These are phyloP conservation scores for Oreochromis niloticus DNA, from an alignment of 2,113 vertebrate genomes.

Conservation along the genomic window DNA sequence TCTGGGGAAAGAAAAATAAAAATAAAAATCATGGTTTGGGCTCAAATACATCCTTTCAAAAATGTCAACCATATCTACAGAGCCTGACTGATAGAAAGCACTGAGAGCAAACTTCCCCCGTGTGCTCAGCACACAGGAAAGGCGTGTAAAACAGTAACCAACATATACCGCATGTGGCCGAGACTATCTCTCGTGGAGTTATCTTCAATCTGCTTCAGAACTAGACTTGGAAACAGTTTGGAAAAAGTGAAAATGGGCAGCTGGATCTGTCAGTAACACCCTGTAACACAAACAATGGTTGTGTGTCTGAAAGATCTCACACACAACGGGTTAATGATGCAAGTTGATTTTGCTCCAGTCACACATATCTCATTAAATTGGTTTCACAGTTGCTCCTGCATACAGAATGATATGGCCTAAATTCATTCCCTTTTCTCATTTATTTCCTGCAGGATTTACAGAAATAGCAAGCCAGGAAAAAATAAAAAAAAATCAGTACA, in stretches of 20 bases:
- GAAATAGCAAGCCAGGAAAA: neutral
- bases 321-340: neutral
- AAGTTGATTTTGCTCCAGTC: neutral
- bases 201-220: neutral
- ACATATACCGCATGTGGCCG: neutral
- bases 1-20: neutral
- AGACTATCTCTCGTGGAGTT: neutral
- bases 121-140: neutral
- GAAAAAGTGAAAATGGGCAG: neutral
- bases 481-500: neutral
- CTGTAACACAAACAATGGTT: neutral
- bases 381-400: neutral
- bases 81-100: neutral
- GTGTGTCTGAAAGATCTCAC: neutral
- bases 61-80: neutral
- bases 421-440: neutral
- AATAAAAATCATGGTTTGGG: neutral
- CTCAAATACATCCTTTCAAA: neutral
- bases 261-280: neutral
- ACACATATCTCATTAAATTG: neutral
- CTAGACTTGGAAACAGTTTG: neutral
- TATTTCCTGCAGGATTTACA: conserved; percentile 2
- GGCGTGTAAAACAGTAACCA: neutral
- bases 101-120: neutral
- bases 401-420: neutral